Conservation (phyloP, 2,797 vertebrate species). For the Gallinago nigripennis region DNA sequence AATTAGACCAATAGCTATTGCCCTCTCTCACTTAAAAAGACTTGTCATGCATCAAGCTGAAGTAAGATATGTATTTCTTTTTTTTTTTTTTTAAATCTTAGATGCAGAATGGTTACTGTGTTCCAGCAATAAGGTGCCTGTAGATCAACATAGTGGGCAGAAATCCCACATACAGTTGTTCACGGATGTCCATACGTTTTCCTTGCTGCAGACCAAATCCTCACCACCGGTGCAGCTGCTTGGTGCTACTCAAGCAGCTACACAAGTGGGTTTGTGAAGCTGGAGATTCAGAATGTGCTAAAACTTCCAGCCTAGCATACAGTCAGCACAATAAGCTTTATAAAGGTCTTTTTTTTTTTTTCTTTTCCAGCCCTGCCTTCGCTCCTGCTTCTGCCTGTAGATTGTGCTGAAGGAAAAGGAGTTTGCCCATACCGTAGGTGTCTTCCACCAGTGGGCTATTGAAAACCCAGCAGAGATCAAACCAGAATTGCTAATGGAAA, state of each 20-base stretch:
- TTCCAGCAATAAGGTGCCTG: not conserved
- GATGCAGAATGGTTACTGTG: not conserved
- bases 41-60: not conserved
- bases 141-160: not conserved
- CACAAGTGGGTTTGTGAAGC: not conserved
- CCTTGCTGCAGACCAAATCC: not conserved
- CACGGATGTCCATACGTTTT: not conserved
- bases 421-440: fast-evolving
- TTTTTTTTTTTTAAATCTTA: not conserved
- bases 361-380: not conserved
- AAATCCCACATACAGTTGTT: not conserved
- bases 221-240: not conserved
- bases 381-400: not conserved
- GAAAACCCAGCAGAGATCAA: not conserved
- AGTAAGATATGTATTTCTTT: not conserved
- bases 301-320: not conserved
- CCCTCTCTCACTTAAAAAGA: not conserved
- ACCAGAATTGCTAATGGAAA: not conserved
- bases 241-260: not conserved
- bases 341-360: not conserved
- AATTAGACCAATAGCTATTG: not conserved
- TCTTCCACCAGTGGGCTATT: not conserved
- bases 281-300: not conserved
- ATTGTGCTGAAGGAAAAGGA: not conserved
- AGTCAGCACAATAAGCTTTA: not conserved